Evolutionary conservation across 2,113 vertebrate species (phyloP).

Genomic region (Barbus barbus): DNA sequence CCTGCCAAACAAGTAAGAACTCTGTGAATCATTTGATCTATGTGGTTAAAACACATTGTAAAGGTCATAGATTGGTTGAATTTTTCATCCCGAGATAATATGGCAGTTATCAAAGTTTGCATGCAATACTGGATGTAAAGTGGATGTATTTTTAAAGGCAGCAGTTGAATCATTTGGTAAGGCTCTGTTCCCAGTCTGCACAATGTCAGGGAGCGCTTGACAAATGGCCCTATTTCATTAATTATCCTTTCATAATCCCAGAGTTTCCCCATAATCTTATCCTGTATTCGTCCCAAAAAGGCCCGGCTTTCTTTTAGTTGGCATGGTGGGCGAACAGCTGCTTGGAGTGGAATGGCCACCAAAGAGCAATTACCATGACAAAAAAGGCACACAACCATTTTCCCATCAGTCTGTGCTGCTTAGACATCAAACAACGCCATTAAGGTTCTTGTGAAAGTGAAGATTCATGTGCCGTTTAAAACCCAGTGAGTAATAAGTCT

Average conservation of each 20-base stretch:
- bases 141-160: not conserved
- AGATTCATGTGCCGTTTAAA: constrained; percentile 50
- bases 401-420: constrained; percentile 49
- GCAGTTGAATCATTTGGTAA: not conserved
- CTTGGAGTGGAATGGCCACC: constrained; percentile 50
- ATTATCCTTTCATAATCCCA: constrained; percentile 24
- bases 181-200: not conserved
- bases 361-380: constrained; percentile 55
- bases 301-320: constrained; percentile 33
- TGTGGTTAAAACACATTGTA: constrained; percentile 2
- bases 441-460: constrained; percentile 53
- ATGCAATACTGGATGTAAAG: not conserved
- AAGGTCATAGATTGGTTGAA: not conserved
- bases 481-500: constrained; percentile 44
- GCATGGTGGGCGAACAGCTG: constrained; percentile 52
- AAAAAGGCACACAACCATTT: constrained; percentile 36
- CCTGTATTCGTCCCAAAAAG: constrained; percentile 30
- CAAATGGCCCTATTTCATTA: constrained; percentile 37
- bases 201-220: not conserved
- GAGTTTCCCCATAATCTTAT: constrained; percentile 12
- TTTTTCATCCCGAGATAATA: not conserved
- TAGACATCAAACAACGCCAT: constrained; percentile 63
- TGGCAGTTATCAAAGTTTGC: not conserved
- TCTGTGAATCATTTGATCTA: constrained; percentile 30
- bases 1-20: constrained; percentile 43